Conservation (phyloP, 1,140 invertebrate genomes). For the Venturia canescens region DNA sequence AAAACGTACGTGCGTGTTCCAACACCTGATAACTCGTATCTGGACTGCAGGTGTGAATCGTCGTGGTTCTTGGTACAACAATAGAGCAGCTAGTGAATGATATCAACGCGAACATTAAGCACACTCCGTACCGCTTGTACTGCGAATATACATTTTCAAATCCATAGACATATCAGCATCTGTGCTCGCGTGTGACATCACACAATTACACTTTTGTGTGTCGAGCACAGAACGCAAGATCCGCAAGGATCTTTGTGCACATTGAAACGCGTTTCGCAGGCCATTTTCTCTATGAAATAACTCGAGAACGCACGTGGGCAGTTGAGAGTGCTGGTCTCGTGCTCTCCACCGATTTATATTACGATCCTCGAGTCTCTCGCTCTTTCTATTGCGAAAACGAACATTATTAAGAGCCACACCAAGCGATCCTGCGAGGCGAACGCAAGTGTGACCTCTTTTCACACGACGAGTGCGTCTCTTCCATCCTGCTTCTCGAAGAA, state of each 20-base stretch:
- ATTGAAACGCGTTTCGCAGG: conserved; percentile 8
- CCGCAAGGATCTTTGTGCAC: conserved; percentile 16
- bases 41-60: conserved; percentile 44
- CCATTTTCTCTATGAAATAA: conserved; percentile 30
- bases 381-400: conserved; percentile 34
- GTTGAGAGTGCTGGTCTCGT: neutral
- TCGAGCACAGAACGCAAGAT: neutral
- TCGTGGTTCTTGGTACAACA: neutral
- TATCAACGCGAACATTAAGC: conserved; percentile 20
- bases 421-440: neutral
- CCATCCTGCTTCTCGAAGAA: conserved; percentile 14
- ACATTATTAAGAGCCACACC: conserved; percentile 21
- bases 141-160: neutral
- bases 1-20: neutral
- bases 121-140: neutral
- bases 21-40: conserved; percentile 43
- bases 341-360: conserved; percentile 30
- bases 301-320: conserved; percentile 37
- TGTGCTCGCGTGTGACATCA: neutral
- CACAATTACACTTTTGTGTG: neutral
- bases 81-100: conserved; percentile 28
- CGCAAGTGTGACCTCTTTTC: conserved; percentile 37
- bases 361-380: conserved; percentile 33
- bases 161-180: neutral
- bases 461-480: neutral